Percentiles rank a stretch among this genome's conserved stretches.
phyloP scores from a whole-genome alignment of 2,888 invertebrate genomes.

The Drosophila prolongata region DNA sequence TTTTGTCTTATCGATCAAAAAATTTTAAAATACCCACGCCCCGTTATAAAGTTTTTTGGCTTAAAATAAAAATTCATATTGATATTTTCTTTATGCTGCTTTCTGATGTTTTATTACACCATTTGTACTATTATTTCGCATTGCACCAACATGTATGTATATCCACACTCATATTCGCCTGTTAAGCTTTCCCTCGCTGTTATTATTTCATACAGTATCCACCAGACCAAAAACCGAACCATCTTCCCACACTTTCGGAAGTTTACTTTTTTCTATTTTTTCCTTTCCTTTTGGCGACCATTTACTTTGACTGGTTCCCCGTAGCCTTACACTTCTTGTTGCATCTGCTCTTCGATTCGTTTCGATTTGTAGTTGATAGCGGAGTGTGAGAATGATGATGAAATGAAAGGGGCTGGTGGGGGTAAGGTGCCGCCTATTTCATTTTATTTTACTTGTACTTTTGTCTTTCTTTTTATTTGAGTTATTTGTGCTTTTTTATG shows the following conservation, averaged over 20 bases:
- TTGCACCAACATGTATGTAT: neutral
- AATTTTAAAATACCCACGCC: too few relatives aligned
- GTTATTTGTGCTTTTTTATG: conserved; percentile 66
- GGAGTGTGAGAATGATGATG: conserved; percentile 3
- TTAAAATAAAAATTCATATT: too few relatives aligned
- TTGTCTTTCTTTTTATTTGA: conserved; percentile 47
- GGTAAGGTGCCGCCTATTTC: conserved; percentile 52
- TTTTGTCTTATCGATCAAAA: neutral
- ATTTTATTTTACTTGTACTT: conserved; percentile 48
- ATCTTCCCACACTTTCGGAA: neutral
- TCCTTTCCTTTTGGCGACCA: conserved; percentile 9
- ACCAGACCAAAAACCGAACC: neutral
- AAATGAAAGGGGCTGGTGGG: conserved; percentile 8
- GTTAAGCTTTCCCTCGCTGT: neutral
- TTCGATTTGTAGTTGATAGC: conserved; percentile 47
- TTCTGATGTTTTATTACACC: neutral
- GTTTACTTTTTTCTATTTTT: conserved; percentile 2
- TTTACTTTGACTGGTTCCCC: conserved; percentile 35
- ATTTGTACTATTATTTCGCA: conserved; percentile 3
- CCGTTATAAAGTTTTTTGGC: too few relatives aligned
- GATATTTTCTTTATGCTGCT: too few relatives aligned
- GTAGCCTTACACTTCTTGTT: conserved; percentile 40
- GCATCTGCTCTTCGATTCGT: conserved; percentile 46
- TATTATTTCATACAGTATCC: conserved; percentile 2
- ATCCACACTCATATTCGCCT: conserved; percentile 1